Base-by-base conservation (phyloP, 2,113 vertebrate genomes). In the Sprattus sprattus region DNA sequence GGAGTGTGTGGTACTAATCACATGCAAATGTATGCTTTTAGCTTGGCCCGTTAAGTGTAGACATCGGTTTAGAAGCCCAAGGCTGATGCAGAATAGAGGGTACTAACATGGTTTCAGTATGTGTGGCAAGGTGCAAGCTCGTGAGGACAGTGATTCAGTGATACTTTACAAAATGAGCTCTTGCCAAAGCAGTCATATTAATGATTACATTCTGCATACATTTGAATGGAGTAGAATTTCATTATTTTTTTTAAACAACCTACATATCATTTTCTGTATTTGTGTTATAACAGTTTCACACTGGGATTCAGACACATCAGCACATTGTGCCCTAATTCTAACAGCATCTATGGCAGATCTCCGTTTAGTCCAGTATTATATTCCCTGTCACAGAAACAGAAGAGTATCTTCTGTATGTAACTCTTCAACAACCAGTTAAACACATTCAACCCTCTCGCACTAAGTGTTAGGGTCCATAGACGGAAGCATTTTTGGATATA, bases 131-230 rank as follows among this genome's bases (percentile, higher is more conserved):
- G 10, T 39, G 71, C 71, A 78, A 71, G 71, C 71, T 18, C 71
- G 6, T 39, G 9, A 32, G 71, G 71, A 15, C 71, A 78, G 25
- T 78, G 71, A 15, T 78, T 39, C 71, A 39, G 6, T 28, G 64
- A 78, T 60, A 20, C 54, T 60, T 60, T 60, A 22, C 71, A 78
- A 78, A 78, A 78, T 78, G 13, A 78, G 71, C 71, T 78, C 71
- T 75, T 32, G 71, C 15, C 11, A 78, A 78, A 39, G 71, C 71
- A 78, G 32, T 78, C 28, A 39, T 3, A 44, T 5, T 78, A 78
- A 78, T 78, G 71, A 78, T 32, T 78, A 32, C 71, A 28, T 2
- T 32, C 10, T 71, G 28, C 64, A 71, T 71, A 25, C 32, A 71
- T 32, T 1, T 75, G 67, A 75, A 75, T 75, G 67, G 67, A 78